Base-by-base conservation (phyloP, 1,140 invertebrate species). In the Aplysia californica region DNA sequence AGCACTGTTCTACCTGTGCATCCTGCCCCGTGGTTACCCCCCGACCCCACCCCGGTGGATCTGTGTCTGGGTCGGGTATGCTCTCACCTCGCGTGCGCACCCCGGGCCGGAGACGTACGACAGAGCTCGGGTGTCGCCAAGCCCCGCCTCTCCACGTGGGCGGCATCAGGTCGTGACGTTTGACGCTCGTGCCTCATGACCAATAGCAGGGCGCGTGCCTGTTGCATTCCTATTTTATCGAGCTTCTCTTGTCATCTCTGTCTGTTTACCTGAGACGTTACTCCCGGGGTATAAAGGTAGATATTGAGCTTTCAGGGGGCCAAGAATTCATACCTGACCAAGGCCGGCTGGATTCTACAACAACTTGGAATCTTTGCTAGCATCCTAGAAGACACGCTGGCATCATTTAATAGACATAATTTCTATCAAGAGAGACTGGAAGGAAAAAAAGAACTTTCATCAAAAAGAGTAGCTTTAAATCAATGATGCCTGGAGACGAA, bases 141-240 rank as follows among this genome's bases (percentile, higher is more conserved):
- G 69, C 38, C 68, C 50, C 36, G 69, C 65, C 75, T 33, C 41
- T 55, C 78, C 74, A 66, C 76, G 74, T 76, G 74, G 66, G 33
- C 61, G 73, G 55, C 78, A 64, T 67, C 75, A 73, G 26, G n/a
- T 75, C 67, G 39, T 71, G 44, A 74, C 64, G 77, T 74, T 72
- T 74, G 77, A 78, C 67, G 41, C 77, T 74, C 75, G 72, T 64
- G 79, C 33, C 74, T 39, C 70, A 72, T 59, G 75, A 75, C 73
- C 69, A 71, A 78, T 65, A n/a, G 68, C 65, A 65, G 26, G 67
- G 71, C 77, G 77, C 68, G 75, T 80, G 72, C 72, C 68, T 76
- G 70, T 78, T 75, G 73, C 78, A 72, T 70, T 56, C 58, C 50
- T n/a, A 50, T 67, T 75, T 75, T 50, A 64, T 56, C 35, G 31